Conservation (phyloP, 2,888 invertebrate species). For the Xanthorhoe spadicearia region DNA sequence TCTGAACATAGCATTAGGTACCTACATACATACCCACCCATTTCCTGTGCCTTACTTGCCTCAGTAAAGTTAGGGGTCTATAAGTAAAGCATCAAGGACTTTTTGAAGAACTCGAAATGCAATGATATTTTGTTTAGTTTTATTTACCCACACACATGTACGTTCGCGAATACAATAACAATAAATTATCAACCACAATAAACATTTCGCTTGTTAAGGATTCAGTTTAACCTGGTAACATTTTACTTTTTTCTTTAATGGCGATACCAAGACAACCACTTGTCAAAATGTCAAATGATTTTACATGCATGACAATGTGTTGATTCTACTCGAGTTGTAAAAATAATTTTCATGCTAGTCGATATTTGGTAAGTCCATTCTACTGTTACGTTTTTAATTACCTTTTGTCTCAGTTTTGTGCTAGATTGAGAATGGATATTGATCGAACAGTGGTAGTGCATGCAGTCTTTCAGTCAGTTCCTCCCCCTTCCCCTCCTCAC, state of each 20-base stretch:
- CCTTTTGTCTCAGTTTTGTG: neutral
- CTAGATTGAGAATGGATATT: neutral
- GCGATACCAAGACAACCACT: conserved; percentile 56
- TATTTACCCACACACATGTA: no score
- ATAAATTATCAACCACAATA: no score
- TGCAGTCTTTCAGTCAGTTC: neutral
- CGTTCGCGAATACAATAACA: no score
- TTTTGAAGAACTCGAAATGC: no score
- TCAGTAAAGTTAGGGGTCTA: no score
- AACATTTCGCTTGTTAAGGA: neutral
- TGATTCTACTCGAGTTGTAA: conserved; percentile 7
- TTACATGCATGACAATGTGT: conserved; percentile 15
- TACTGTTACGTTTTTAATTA: neutral
- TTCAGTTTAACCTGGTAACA: conserved; percentile 45
- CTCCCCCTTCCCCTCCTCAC: neutral
- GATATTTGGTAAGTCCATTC: conserved; percentile 23
- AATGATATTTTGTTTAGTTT: no score
- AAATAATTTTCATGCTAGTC: conserved; percentile 4
- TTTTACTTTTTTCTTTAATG: conserved; percentile 54
- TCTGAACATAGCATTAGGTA: no score
- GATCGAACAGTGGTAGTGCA: neutral
- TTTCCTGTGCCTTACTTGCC: no score
- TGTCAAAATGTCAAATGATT: conserved; percentile 27
- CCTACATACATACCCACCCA: no score
- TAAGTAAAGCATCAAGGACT: no score